Evolutionary conservation across 2,113 vertebrate species (phyloP), one percentile per base, ranked within the genome.

Genomic region (Stomatorhinus ivindoensis): DNA sequence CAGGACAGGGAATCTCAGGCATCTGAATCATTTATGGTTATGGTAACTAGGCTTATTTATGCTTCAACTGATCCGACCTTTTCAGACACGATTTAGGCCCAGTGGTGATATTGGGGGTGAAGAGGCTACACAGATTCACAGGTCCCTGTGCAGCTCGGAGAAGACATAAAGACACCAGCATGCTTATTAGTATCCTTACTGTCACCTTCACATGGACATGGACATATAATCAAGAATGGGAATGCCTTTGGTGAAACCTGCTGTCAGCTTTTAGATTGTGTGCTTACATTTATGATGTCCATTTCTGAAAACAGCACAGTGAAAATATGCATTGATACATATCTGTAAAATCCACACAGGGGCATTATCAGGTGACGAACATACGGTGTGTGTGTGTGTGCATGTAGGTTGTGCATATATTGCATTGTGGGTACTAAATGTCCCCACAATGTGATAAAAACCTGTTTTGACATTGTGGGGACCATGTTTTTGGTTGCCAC

Each of bases 21-120:
- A 53, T 13, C 21, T 27, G 65, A 76, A 82, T 47, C 65, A 44
- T 87, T 86, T 80, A 85, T 87, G 73, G 84, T 89, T 83, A 69
- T 85, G 82, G 65, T 73, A 90, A 92, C n/a, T 88, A 82, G 61
- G 80, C 89, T 87, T 69, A 55, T 91, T 91, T 90, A 87, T 65
- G 86, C 87, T 90, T 86, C 90, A 88, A 90, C 84, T 92, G 50
- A 53, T 69, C 15, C 89, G 92, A 91, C 91, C 90, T 91, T 92
- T 90, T 89, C 90, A 90, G 90, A 87, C 42, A 76, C 15, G 69
- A 88, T 61, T 82, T 42, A 42, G 86, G 65, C 87, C 69, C 83
- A 48, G 58, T 65, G 87, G 65, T 88, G 83, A 88, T 61, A 53
- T 47, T 88, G 76, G 31, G 89, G 85, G 50, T 88, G 46, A 88